Conservation (phyloP, 2,888 invertebrate genomes). For the Cyclophora punctaria region DNA sequence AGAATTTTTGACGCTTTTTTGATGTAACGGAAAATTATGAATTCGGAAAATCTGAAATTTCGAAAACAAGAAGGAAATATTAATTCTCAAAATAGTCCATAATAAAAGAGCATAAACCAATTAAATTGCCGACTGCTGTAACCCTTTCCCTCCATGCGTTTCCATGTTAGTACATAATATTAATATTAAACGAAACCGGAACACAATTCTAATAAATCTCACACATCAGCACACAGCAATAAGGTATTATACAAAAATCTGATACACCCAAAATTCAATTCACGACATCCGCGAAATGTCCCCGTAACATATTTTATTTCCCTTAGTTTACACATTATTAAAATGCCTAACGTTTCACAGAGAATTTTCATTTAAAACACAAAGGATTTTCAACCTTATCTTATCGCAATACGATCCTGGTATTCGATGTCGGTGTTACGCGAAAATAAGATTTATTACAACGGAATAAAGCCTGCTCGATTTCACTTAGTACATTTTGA, state of each 20-base stretch:
- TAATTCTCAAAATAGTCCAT: too few species aligned
- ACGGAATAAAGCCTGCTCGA: background rate
- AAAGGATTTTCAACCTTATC: slow-evolving; percentile 1
- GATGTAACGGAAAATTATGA: too few species aligned
- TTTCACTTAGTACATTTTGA: slow-evolving; percentile 9
- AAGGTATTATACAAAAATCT: background rate
- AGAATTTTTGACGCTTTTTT: too few species aligned
- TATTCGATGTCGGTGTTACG: background rate
- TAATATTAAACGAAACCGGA: too few species aligned
- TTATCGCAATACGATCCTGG: slow-evolving; percentile 5
- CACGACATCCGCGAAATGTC: slow-evolving; percentile 16
- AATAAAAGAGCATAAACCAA: too few species aligned
- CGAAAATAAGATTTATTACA: background rate
- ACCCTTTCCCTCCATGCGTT: too few species aligned
- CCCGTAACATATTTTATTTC: slow-evolving; percentile 17
- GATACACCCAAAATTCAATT: slow-evolving; percentile 11
- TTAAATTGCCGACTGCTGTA: too few species aligned
- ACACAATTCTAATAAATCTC: too few species aligned
- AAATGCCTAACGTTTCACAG: slow-evolving; percentile 27
- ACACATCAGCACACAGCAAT: too few species aligned
- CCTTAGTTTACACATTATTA: slow-evolving; percentile 31
- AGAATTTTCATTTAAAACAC: slow-evolving; percentile 7
- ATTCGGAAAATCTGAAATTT: too few species aligned
- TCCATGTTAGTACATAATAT: too few species aligned
- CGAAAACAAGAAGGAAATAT: too few species aligned